phyloP scores from a whole-genome alignment of 2,113 vertebrate genomes.

The Cygnus atratus region DNA sequence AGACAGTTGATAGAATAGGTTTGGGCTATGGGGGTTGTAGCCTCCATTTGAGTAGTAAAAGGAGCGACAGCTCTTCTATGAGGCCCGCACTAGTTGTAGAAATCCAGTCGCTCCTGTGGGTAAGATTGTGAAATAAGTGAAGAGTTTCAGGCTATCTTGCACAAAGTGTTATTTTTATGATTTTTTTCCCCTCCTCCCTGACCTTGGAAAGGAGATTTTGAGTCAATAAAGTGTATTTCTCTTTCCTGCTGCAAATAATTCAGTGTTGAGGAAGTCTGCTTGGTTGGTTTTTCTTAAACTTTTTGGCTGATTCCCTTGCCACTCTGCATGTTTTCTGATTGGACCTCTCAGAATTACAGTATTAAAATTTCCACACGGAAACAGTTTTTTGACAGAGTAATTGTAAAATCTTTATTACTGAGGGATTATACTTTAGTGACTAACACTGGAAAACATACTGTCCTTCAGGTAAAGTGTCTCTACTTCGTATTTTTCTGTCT shows the following conservation, averaged over 20 bases:
- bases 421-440: not conserved
- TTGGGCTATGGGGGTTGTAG: not conserved
- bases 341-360: not conserved
- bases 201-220: conserved; percentile 16
- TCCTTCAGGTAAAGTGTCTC: not conserved
- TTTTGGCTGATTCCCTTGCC: not conserved
- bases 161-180: not conserved
- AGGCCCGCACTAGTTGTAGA: not conserved
- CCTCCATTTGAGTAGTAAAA: not conserved
- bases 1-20: not conserved
- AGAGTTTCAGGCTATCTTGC: not conserved
- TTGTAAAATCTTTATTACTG: not conserved
- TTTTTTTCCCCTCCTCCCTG: not conserved
- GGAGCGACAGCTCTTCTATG: fast-evolving
- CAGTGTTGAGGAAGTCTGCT: not conserved
- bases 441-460: not conserved
- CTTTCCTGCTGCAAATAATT: conserved; percentile 19
- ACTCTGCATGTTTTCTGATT: not conserved
- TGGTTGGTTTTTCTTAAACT: not conserved
- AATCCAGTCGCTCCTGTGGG: not conserved
- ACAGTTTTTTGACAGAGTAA: not conserved
- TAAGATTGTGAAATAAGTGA: not conserved
- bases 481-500: not conserved
- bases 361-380: not conserved
- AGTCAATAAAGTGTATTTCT: conserved; percentile 40